Base-by-base conservation (phyloP, 2,113 vertebrate genomes). In the Amphiprion ocellaris region DNA sequence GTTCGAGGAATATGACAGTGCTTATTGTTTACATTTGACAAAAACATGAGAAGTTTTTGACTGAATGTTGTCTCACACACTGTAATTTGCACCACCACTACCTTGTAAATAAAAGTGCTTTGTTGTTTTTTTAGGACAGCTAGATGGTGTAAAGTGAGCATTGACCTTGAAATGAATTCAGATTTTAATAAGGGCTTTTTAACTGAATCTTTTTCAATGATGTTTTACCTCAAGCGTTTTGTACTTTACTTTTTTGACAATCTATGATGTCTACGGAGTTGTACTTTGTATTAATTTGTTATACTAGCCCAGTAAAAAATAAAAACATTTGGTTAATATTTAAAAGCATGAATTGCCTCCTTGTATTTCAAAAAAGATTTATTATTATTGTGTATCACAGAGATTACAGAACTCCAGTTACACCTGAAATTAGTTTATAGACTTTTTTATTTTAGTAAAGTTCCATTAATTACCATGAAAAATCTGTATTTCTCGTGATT, bases 221-320 rank as follows among this genome's bases (percentile, higher is more conserved):
- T 90, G 93, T 92, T 93, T 93, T 92, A 92, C 91, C 93, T 93
- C 90, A 92, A 90, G 87, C 54, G 59, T 93, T 94, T 94, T 94
- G 89, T 93, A 94, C 90, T 88, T 93, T 87, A 85, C 89, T 91
- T 93, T 93, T 93, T 92, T 87, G 90, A 91, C 91, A 90, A 92
- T 93, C 89, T 91, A 89, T 91, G 86, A 91, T 90, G 87, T 92
- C 84, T 86, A 82, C 30, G 65, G 82, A 81, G 86, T 90, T 92
- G 91, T 93, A 90, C 89, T 93, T 92, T 92, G 85, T 93, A 93
- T 93, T 92, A 68, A 92, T 92, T 94, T 93, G 91, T 92, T 90
- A 90, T 91, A 93, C 88, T 78, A 83, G 89, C 85, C 87, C 89
- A 80, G 61, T 90, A 89, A 89, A 54, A 85, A 77, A 55, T 68